Evolutionary conservation across 1,140 invertebrate genomes (phyloP), one percentile per base, ranked within the genome.

Genomic region (Drosophila subpulchrella): DNA sequence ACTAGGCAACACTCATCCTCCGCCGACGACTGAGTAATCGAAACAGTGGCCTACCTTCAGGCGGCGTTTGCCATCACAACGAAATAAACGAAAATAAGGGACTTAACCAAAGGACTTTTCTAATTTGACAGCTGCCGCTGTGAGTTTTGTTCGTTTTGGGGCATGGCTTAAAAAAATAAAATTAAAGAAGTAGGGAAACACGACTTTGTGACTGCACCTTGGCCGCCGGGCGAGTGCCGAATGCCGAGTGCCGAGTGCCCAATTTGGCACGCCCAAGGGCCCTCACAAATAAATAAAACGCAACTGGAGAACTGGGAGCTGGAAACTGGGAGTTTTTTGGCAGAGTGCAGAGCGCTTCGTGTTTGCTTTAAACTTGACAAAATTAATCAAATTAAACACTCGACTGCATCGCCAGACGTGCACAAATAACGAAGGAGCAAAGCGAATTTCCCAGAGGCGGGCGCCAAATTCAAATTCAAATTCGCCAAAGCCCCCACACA

Each of bases 351-450:
- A 88, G 46, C 62, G 44, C 44, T 83, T 83, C 72, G 79, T 88
- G 81, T 88, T 88, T 88, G 77, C 84, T 83, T 83, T 83, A 83
- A 83, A 83, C 83, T 88, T 88, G 83, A 88, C 84, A 89, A 89
- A 89, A 88, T 89, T 88, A 88, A 88, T 88, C 83, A 88, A 88
- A 88, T 88, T 88, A 88, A 88, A 88, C 83, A 88, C 84, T 88
- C 80, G 83, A 89, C 72, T 88, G 83, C 83, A 89, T 77, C 76
- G 83, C 84, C 84, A 89, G 83, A 88, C 83, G 79, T 88, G 84
- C 84, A 88, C 83, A 88, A 88, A 88, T 83, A 89, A 79, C 84
- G 79, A 78, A 81, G 72, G 48, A 70, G 56, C 62, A 61, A 53
- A 66, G 54, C 67, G 60, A 58, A 60, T 38, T 74, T 61, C 63